These are phyloP conservation scores for Adoxophyes honmai DNA, from an alignment of 1,140 invertebrate species.

Conservation along the genomic window DNA sequence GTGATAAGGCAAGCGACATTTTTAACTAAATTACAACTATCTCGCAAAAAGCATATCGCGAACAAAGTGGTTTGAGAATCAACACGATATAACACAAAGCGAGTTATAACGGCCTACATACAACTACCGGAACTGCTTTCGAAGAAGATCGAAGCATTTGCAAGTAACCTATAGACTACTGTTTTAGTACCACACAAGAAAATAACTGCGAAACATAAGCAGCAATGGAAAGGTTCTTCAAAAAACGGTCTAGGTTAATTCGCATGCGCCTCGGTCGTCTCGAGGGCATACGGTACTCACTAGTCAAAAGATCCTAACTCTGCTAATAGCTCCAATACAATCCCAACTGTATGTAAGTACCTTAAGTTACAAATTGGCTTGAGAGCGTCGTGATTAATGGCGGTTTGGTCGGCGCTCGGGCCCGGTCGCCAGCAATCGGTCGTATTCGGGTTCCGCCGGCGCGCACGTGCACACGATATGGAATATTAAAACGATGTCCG, in stretches of 20 bases:
- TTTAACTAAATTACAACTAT: conserved; percentile 17
- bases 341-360: neutral
- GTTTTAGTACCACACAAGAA: neutral
- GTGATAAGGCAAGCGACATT: conserved; percentile 8
- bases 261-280: conserved; percentile 40
- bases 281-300: conserved; percentile 20
- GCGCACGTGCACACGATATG: conserved; percentile 35
- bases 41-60: conserved; percentile 24
- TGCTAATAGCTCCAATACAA: neutral
- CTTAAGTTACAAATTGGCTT: neutral
- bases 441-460: conserved; percentile 39
- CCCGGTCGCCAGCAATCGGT: conserved; percentile 28
- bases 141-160: conserved; percentile 10
- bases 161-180: conserved; percentile 10
- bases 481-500: conserved; percentile 15
- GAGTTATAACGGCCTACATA: conserved; percentile 34
- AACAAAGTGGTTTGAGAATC: conserved; percentile 36
- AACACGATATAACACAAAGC: conserved; percentile 33
- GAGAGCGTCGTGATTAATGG: neutral
- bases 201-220: neutral
- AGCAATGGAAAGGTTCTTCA: conserved; percentile 20
- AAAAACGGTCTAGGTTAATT: conserved; percentile 26
- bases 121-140: conserved; percentile 28
- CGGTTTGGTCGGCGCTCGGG: conserved; percentile 13
- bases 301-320: neutral